phyloP scores from a whole-genome alignment of 2,888 invertebrate genomes.

The Synergus laeviventris region DNA sequence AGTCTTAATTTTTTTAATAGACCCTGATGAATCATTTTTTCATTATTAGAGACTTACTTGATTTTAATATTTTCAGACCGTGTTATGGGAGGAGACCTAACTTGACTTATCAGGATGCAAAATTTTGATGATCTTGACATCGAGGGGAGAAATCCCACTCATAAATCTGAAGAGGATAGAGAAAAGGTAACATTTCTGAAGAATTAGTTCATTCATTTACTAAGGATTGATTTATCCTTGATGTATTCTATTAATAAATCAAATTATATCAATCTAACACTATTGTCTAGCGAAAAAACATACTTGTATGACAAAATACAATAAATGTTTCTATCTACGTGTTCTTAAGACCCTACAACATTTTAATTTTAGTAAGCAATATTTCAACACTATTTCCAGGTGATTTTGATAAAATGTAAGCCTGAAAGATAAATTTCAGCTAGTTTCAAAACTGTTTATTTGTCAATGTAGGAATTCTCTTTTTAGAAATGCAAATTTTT shows the following conservation, averaged over 20 bases:
- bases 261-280: not conserved
- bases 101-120: slow-evolving; percentile 67
- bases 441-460: not conserved
- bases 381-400: not conserved
- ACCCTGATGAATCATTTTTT: not conserved
- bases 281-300: not conserved
- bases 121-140: slow-evolving; percentile 75
- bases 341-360: not conserved
- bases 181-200: slow-evolving; percentile 71
- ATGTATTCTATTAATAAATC: not conserved
- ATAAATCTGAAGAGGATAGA: slow-evolving; percentile 71
- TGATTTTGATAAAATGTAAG: not conserved
- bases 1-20: slow-evolving; percentile 20
- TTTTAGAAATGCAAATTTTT: not conserved
- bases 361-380: not conserved
- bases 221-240: not conserved
- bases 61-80: slow-evolving; percentile 61
- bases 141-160: slow-evolving; percentile 73
- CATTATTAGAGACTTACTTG: slow-evolving; percentile 40
- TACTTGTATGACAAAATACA: not conserved
- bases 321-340: not conserved
- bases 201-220: slow-evolving; percentile 34
- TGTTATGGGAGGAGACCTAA: slow-evolving; percentile 50
- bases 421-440: not conserved
- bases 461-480: not conserved